Evolutionary conservation across 2,113 vertebrate genomes (phyloP), one percentile per base, ranked within the genome.

Genomic region (Vicugna pacos): DNA sequence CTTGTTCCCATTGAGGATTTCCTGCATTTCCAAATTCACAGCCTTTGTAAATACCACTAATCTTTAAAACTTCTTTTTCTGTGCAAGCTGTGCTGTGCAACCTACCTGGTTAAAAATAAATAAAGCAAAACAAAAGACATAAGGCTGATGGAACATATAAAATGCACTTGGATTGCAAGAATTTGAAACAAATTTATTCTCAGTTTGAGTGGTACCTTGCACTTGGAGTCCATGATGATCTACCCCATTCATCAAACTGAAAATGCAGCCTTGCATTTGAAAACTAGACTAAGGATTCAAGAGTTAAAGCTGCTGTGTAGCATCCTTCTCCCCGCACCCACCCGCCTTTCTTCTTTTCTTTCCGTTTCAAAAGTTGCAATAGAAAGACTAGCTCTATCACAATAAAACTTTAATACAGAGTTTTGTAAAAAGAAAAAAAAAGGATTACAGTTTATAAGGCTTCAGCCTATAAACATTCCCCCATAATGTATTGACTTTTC

Each of bases 401-500:
- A 85, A 56, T 89, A 91, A 87, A 98, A 97, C 97, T 98, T 96
- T 96, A 94, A 97, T 83, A 73, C 90, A 96, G 94, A 97, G 72
- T 97, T 98, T 98, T 95, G 93, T 62, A 97, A 73, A 42, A 42
- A 42, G 38, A 42, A 42, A 42, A 42, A 42, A 93, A 97, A 97
- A 90, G 62, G 75, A 86, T 95, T 96, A 75, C 94, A 97, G 70
- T 97, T 93, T 84, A 42, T 97, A 98, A 90, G 58, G 72, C 96
- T 98, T 98, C 85, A 91, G 75, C 94, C 94, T 95, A 54, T 98
- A 97, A 98, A 97, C 73, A 92, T 94, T 97, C 97, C 88, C 95
- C 91, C 94, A 85, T 98, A 97, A 98, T 97, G 84, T 97, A 84
- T 95, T 97, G 97, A 98, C 96, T 98, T 97, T 88, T 97, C 94